Base-by-base conservation (phyloP, 2,888 invertebrate genomes). In the Amblyteles armatorius region DNA sequence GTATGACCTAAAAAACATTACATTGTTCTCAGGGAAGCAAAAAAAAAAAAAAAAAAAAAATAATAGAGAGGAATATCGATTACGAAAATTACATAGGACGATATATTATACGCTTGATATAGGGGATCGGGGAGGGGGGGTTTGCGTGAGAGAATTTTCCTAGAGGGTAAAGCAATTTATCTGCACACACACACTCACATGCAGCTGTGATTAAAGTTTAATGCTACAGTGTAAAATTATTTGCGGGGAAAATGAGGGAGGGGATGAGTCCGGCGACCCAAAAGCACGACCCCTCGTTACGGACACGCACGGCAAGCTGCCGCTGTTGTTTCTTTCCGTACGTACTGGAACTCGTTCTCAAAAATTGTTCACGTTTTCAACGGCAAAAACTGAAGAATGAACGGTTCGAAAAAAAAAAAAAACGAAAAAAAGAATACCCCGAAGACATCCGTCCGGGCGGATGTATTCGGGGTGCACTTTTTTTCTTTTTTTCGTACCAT, bases 201-300 rank as follows among this genome's bases (percentile, higher is more conserved):
- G 16, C 33, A 19, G 22, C 52, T 22, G 40, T 36, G 55, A 72
- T 72, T 72, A 72, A 72, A 72, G 60, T 16, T 29, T 69, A 57
- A 78, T 44, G 55, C 29, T 48, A 22, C 44, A 57, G 50, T 69
- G 50, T 69, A 69, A 29, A 50, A 50, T 69, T 50, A 16, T 69
- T 63, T n/a, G 16, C 60, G 29, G 48, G 60, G 44, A 74, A 48
- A 22, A 26, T 33, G 69, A 26, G 26, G 69, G 68, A 55, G 77
- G 52, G 68, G 69, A 48, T 44, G 78, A 69, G 69, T 68, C 69
- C 44, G 48, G 33, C 78, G 78, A 79, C 69, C 72, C 40, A 69
- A 83, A 79, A 83, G 78, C 65, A 55, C 74, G 65, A 79, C 52
- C 79, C 60, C 79, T 79, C 57, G 79, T 79, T 79, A 79, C 79